Percentiles rank a stretch among this genome's conserved stretches.
These are phyloP conservation scores for Philotrypesis tridentata DNA, from an alignment of 1,140 invertebrate genomes.

Conservation along the genomic window DNA sequence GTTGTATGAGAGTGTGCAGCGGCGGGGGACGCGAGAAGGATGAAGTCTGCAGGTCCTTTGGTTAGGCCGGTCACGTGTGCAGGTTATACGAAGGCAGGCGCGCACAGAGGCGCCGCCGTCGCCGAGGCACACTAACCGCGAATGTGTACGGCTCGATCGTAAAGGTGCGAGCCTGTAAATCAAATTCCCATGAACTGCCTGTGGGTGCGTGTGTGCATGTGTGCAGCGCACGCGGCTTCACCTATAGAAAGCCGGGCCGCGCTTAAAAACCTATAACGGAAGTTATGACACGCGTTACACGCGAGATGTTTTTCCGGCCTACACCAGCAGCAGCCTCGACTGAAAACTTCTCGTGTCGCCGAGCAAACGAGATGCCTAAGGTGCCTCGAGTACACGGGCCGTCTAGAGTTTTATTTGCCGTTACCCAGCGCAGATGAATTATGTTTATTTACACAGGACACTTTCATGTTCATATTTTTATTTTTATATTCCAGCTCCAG, in stretches of 20 bases:
- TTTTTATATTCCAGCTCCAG: not conserved
- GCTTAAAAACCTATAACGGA: constrained; percentile 61
- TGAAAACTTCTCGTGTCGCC: not conserved
- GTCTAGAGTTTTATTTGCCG: constrained; percentile 28
- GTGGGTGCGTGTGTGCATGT: constrained; percentile 9
- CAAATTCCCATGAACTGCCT: constrained; percentile 59
- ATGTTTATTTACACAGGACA: constrained; percentile 9
- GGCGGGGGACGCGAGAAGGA: not conserved
- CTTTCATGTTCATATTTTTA: not conserved
- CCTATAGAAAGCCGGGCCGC: constrained; percentile 46
- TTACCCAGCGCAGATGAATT: constrained; percentile 18
- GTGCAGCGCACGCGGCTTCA: not conserved
- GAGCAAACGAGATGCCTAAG: not conserved
- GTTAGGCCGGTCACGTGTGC: constrained; percentile 45
- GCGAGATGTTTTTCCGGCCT: constrained; percentile 41
- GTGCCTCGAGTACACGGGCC: not conserved
- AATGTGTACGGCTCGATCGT: constrained; percentile 59
- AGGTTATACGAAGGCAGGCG: not conserved
- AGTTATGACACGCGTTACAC: constrained; percentile 55
- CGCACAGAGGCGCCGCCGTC: constrained; percentile 20
- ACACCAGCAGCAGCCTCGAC: not conserved
- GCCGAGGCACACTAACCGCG: constrained; percentile 38
- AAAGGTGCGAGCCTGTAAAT: constrained; percentile 64
- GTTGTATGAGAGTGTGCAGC: constrained; percentile 40
- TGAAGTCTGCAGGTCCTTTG: constrained; percentile 30